A percentile compares a stretch with the other conserved stretches of the same genome.
These are phyloP conservation scores for Epizoanthus rinbou DNA, from an alignment of 92 coral and sea anemone species.

Conservation along the genomic window DNA sequence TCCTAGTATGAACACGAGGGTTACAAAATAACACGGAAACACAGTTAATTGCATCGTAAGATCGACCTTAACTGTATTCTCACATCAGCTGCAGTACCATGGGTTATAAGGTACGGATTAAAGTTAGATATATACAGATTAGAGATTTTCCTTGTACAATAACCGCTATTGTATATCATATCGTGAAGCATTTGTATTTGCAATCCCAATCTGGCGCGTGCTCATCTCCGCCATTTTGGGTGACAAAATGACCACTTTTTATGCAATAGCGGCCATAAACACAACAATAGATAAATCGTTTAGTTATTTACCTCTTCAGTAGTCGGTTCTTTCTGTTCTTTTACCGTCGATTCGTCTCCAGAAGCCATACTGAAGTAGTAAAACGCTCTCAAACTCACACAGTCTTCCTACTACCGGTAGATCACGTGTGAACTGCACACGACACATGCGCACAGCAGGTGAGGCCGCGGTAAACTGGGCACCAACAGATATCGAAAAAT, in stretches of 20 bases:
- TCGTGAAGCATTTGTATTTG: not conserved
- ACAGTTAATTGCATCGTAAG: not conserved
- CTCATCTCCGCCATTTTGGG: conserved; percentile 42
- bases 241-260: not conserved
- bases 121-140: not conserved
- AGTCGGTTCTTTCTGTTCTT: conserved; percentile 88
- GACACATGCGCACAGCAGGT: conserved; percentile 79
- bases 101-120: not conserved
- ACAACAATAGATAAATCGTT: conserved; percentile 23
- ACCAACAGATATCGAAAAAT: not conserved
- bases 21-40: conserved; percentile 4
- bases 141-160: conserved; percentile 27
- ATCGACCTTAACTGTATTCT: not conserved
- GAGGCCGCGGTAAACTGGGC: conserved; percentile 37
- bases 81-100: not conserved
- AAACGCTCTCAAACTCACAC: conserved; percentile 50
- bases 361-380: conserved; percentile 88
- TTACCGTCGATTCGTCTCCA: conserved; percentile 91
- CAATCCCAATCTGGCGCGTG: conserved; percentile 30
- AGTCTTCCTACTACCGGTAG: conserved; percentile 73
- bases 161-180: not conserved
- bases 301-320: conserved; percentile 73
- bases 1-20: no score
- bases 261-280: not conserved
- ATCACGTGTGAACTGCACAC: conserved; percentile 80